Base-by-base conservation (phyloP, 2,113 vertebrate genomes). In the Onychostoma macrolepis region DNA sequence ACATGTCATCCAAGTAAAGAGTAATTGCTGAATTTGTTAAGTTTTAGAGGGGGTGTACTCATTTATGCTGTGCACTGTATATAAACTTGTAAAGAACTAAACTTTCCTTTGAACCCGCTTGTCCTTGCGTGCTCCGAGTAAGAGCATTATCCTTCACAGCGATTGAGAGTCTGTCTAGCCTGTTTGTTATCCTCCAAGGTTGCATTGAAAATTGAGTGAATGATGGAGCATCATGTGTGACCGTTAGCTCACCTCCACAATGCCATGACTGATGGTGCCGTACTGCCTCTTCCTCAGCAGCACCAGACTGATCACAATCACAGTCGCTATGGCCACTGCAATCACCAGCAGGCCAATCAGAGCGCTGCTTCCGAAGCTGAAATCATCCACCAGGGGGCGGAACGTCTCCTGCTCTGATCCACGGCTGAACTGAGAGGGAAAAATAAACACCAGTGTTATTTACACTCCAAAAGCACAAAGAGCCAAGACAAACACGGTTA, bases 271-370 rank as follows among this genome's bases (percentile, higher is more conserved):
- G 95, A 99, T 99, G 91, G 97, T 98, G 79, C 98, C 97, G 0
- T 99, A 99, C 87, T 98, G 98, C 91, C 97, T 95, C 95, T 98
- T 99, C 94, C 98, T 96, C 94, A 99, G 94, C 92, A 99, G 96
- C 94, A 99, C 97, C 93, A 99, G 93, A 90, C 98, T 99, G 95
- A 99, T 97, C 89, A 99, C 97, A 72, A 99, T 98, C 80, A 99
- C 96, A 0, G 97, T 98, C 74, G 98, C 98, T 90, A 99, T 95
- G 91, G 98, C 98, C 90, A 99, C 97, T 0, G 97, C 97, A 6
- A 99, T 98, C 91, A 99, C 98, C 93, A 99, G 91, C 91, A 99
- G 91, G 45, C 98, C 97, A 61, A 99, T 97, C 84, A 99, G 96
- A 33, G 97, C 96, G 0, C 96, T 97, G 95, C 97, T 98, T 86